These are phyloP conservation scores for Etheostoma spectabile DNA, from an alignment of 2,113 vertebrate genomes.

Conservation along the genomic window DNA sequence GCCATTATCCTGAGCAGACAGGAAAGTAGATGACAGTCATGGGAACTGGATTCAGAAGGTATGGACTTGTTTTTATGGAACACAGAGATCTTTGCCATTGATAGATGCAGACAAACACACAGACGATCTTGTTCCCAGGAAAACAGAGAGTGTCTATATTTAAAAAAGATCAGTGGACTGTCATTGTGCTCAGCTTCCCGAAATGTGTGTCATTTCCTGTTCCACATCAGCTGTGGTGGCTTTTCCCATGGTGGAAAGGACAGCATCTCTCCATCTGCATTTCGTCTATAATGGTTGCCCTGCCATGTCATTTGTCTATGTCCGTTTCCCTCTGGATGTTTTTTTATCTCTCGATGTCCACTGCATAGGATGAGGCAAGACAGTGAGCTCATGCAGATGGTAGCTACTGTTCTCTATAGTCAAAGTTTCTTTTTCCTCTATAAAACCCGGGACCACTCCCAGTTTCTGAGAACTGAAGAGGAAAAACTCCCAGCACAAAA, in stretches of 20 bases:
- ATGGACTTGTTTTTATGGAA: conserved; percentile 69
- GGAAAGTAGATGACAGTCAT: conserved; percentile 28
- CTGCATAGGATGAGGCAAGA: background rate
- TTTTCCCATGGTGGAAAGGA: conserved; percentile 65
- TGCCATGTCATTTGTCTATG: background rate
- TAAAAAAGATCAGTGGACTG: conserved; percentile 73
- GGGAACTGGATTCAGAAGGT: conserved; percentile 18
- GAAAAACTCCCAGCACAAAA: conserved; percentile 49
- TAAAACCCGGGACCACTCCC: background rate
- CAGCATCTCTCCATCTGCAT: conserved; percentile 37
- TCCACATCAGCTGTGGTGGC: conserved; percentile 38
- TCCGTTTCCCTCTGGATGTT: background rate
- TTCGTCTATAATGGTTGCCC: conserved; percentile 12
- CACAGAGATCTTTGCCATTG: conserved; percentile 69
- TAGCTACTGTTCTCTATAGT: background rate
- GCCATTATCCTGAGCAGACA: conserved; percentile 23
- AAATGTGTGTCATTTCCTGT: conserved; percentile 76
- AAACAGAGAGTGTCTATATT: conserved; percentile 58
- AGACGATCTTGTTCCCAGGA: conserved; percentile 71
- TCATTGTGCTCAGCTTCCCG: conserved; percentile 80
- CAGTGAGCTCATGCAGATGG: conserved; percentile 23
- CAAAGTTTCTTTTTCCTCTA: conserved; percentile 12
- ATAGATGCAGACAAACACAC: conserved; percentile 62
- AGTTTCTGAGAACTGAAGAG: conserved; percentile 47
- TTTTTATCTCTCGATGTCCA: conserved; percentile 11